phyloP scores from a whole-genome alignment of 2,888 invertebrate genomes.

The Aporophyla lueneburgensis region DNA sequence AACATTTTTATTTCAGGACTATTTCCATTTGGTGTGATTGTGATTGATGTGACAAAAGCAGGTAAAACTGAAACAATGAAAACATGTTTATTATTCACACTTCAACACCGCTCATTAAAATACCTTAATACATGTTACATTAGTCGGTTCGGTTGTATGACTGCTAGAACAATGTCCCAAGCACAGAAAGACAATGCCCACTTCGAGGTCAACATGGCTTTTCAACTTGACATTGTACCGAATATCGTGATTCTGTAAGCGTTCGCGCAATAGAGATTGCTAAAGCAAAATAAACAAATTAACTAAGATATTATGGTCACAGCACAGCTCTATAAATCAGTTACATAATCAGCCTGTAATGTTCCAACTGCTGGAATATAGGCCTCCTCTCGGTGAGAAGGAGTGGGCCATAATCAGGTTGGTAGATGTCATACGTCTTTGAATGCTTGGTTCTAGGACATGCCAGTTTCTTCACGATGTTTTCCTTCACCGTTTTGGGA shows the following conservation, averaged over 20 bases:
- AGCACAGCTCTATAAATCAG: constrained; percentile 1
- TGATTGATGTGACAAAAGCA: constrained; percentile 80
- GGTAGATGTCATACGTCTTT: too few relatives aligned
- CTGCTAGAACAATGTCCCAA: constrained; percentile 69
- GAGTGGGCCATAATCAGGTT: too few relatives aligned
- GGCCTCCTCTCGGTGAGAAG: too few relatives aligned
- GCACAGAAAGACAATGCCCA: constrained; percentile 71
- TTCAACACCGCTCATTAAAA: constrained; percentile 49
- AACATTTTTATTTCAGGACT: constrained; percentile 88
- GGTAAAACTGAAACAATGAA: constrained; percentile 85
- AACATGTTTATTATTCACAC: constrained; percentile 37
- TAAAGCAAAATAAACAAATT: constrained; percentile 17
- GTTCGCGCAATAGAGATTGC: constrained; percentile 32
- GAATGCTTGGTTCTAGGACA: too few relatives aligned
- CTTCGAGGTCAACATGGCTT: constrained; percentile 70
- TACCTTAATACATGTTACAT: constrained; percentile 26
- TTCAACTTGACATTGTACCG: constrained; percentile 77
- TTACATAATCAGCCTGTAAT: too few relatives aligned
- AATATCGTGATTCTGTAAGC: constrained; percentile 58
- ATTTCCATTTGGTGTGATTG: constrained; percentile 88
- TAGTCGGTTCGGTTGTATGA: constrained; percentile 37
- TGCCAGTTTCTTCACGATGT: too few relatives aligned
- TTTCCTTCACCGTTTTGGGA: too few relatives aligned
- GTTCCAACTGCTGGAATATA: too few relatives aligned
- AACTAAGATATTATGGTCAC: not conserved